Base-by-base conservation (phyloP, 2,113 vertebrate species). In the Ptyas mucosa region DNA sequence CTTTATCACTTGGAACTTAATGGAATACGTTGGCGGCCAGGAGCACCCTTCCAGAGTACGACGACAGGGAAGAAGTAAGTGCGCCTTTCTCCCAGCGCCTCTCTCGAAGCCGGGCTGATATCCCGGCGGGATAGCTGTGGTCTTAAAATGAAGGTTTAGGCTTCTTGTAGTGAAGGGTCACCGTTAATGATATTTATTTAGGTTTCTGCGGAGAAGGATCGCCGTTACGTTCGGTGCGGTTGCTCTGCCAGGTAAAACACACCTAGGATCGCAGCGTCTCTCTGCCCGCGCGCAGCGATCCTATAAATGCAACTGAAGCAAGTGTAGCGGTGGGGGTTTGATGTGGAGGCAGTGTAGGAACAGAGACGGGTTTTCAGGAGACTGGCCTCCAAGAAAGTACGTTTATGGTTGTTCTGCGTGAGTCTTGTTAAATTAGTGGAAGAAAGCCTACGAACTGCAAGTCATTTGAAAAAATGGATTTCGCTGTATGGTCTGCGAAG, bases 1-100 rank as follows among this genome's bases (percentile, higher is more conserved):
- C 98, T 98, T 99, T 98, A 99, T 99, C 98, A 97, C 97, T 97
- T 98, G 98, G 98, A 98, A 99, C 98, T 99, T 98, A 98, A 98
- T 99, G 99, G 99, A 99, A 98, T 99, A 99, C 98, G 98, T 98
- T 98, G 98, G 98, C 98, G 98, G 98, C 98, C 99, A 99, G 97
- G 98, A 99, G 86, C 46, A 39, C 97, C 97, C 98, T 98, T 98
- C 99, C 97, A 98, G 98, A 97, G 98, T 98, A 98, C 98, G 99
- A 98, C 98, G 98, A 96, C 98, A 99, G 97, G 98, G 99, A 96
- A 98, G 97, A 98, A 98, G 99, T 99, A 98, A 99, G 99, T 99
- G 98, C 90, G 95, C 94, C 94, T 95, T 96, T 95, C 46, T 94
- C 94, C 94, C 93, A 26, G 90, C 92, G 91, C 87, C 9, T 94